Conservation (phyloP, 2,797 vertebrate genomes). For the Melanotaenia boesemani region DNA sequence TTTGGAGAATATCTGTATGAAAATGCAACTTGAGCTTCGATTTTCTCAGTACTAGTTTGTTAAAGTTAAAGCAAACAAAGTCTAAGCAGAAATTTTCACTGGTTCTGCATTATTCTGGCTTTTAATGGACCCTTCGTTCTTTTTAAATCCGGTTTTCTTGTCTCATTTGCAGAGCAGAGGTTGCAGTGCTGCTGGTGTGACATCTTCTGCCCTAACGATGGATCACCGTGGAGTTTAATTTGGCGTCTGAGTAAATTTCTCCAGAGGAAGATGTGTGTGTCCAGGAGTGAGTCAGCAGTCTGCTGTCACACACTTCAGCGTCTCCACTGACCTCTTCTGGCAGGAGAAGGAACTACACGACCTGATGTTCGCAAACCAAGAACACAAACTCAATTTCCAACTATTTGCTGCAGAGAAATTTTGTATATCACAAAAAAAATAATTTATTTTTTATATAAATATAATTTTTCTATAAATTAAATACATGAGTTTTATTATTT, state of each 20-base stretch:
- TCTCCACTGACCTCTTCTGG: slow-evolving; percentile 79
- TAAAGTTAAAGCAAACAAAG: not conserved
- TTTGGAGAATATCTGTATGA: not conserved
- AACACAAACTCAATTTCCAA: not conserved
- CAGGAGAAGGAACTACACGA: slow-evolving; percentile 3
- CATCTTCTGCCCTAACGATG: slow-evolving; percentile 24
- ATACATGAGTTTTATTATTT: too few species aligned
- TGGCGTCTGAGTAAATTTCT: slow-evolving; percentile 18
- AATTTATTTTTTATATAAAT: too few species aligned
- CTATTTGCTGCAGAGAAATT: too few species aligned
- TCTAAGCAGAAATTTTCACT: not conserved
- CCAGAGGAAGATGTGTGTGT: slow-evolving; percentile 16
- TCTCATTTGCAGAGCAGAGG: not conserved
- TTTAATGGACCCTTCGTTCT: not conserved
- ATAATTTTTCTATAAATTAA: too few species aligned
- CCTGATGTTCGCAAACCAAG: not conserved
- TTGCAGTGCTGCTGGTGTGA: not conserved
- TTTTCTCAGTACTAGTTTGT: too few species aligned
- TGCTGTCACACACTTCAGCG: slow-evolving; percentile 20
- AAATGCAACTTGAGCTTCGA: not conserved
- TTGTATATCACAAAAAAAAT: too few species aligned
- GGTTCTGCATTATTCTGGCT: not conserved
- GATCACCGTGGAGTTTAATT: slow-evolving; percentile 42
- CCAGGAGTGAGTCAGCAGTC: slow-evolving; percentile 73
- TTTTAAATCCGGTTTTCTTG: not conserved